Conservation (phyloP, 1,140 invertebrate genomes). For the Globodera ellingtonae region DNA sequence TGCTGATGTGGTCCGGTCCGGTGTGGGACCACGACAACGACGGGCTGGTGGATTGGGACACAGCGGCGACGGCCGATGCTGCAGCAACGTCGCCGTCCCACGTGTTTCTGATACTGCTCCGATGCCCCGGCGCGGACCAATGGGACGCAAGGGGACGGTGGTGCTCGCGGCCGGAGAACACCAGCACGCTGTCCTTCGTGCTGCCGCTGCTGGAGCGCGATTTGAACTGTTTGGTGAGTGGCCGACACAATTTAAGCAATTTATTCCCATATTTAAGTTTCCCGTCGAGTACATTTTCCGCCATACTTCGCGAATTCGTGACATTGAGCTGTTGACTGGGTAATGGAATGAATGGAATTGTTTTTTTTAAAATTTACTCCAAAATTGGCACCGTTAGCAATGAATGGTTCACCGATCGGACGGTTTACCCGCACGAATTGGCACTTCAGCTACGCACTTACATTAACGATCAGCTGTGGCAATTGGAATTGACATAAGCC, state of each 20-base stretch:
- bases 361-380: background rate
- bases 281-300: conserved; percentile 42
- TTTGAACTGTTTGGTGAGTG: conserved; percentile 46
- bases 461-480: conserved; percentile 50
- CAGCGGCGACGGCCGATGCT: background rate
- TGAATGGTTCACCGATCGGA: conserved; percentile 43
- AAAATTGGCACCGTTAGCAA: conserved; percentile 9
- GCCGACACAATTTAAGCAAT: conserved; percentile 3
- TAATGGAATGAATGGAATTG: background rate
- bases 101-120: conserved; percentile 47
- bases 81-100: conserved; percentile 36
- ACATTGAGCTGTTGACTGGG: conserved; percentile 50
- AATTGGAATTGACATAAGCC: conserved; percentile 30
- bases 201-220: conserved; percentile 41
- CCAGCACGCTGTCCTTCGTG: conserved; percentile 46
- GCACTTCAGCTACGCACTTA: conserved; percentile 47
- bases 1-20: conserved; percentile 44
- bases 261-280: conserved; percentile 18
- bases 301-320: conserved; percentile 47
- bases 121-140: conserved; percentile 37
- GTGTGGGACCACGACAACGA: conserved; percentile 45
- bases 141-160: conserved; percentile 45
- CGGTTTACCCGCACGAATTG: conserved; percentile 29
- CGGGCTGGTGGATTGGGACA: conserved; percentile 40
- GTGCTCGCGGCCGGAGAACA: conserved; percentile 37